phyloP scores from a whole-genome alignment of 2,797 vertebrate species.

The Tinamus major region DNA sequence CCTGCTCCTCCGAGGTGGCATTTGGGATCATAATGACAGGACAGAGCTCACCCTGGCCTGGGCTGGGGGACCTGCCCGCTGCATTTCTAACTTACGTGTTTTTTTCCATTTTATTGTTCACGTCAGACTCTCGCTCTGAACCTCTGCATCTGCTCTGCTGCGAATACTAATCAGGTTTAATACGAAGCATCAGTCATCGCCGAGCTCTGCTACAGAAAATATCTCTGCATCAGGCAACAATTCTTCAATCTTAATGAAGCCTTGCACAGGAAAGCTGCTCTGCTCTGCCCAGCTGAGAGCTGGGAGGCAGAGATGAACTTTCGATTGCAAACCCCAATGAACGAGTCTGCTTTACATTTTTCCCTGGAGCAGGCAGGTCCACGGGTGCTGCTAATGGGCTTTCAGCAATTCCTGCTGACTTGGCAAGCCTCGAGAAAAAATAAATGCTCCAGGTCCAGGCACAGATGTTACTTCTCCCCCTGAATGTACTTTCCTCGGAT shows the following conservation, averaged over 20 bases:
- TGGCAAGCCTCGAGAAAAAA: not conserved
- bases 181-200: conserved; percentile 17
- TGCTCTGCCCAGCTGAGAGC: not conserved
- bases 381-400: not conserved
- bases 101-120: not conserved
- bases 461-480: not conserved
- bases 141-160: not conserved
- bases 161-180: conserved; percentile 25
- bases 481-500: not conserved
- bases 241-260: conserved; percentile 28
- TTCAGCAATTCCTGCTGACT: not conserved
- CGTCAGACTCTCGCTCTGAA: not conserved
- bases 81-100: not conserved
- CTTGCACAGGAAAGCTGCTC: not conserved
- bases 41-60: not conserved
- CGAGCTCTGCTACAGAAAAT: not conserved
- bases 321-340: not conserved
- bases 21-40: not conserved
- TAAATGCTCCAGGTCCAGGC: not conserved
- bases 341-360: not conserved
- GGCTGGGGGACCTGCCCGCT: not conserved
- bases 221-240: not conserved
- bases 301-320: not conserved
- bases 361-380: not conserved
- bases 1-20: not conserved